A percentile compares a stretch with the other conserved stretches of the same genome.
phyloP scores from a whole-genome alignment of 2,797 vertebrate species.

The Melopsittacus undulatus region DNA sequence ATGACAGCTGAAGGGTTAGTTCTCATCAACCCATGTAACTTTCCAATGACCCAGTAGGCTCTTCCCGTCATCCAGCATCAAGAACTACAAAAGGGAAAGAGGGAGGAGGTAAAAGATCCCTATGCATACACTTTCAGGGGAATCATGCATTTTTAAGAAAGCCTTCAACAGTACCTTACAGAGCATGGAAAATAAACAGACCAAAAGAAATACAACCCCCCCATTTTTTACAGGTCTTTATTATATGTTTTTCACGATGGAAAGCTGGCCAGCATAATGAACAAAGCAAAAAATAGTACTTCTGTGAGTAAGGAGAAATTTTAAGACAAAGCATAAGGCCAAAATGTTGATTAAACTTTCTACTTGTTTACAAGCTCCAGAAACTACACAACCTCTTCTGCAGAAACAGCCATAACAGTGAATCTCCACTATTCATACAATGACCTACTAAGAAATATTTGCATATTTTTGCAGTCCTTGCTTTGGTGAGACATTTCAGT shows the following conservation, averaged over 20 bases:
- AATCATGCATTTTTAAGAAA: neutral
- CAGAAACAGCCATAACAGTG: neutral
- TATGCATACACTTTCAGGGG: neutral
- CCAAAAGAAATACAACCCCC: fast-evolving
- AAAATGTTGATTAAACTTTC: neutral
- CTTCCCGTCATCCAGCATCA: neutral
- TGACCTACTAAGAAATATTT: neutral
- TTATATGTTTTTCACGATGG: neutral
- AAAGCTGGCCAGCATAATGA: neutral
- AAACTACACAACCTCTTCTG: neutral
- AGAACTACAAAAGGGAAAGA: neutral
- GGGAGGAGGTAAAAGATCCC: neutral
- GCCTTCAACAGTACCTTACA: neutral
- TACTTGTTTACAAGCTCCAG: neutral
- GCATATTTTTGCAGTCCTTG: neutral
- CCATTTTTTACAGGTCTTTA: neutral
- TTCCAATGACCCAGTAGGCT: neutral
- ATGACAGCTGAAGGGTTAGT: neutral
- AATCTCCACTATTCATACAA: neutral
- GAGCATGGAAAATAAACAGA: neutral
- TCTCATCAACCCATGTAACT: neutral
- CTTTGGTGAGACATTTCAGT: neutral
- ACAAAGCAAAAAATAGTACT: neutral
- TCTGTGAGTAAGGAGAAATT: neutral
- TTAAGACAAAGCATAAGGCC: neutral